Base-by-base conservation (phyloP, 2,113 vertebrate genomes). In the Varanus komodoensis region DNA sequence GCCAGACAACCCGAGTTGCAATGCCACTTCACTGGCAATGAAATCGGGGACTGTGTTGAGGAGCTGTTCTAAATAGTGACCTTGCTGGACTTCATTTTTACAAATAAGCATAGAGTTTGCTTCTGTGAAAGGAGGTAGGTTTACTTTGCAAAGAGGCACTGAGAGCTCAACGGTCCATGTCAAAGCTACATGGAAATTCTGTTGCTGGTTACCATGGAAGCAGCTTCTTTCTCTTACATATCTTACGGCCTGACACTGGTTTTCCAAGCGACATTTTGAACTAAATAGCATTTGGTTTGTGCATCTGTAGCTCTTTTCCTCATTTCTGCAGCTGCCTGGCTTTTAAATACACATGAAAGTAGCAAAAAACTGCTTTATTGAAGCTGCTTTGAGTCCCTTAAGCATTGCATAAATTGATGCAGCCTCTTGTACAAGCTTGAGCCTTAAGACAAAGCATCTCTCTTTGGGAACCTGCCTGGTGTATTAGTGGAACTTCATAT, bases 191-290 rank as follows among this genome's bases (percentile, higher is more conserved):
- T 80, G 96, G 93, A 94, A 91, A 93, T 93, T 79, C 94, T 95
- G 95, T 95, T 95, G 89, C 94, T 85, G 89, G 97, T 97, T 97
- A 87, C 97, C 96, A 97, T 97, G 97, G 96, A 92, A 97, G 96
- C 96, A 90, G 96, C 95, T 95, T 94, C 95, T 95, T 89, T 89
- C 91, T 93, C 92, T 87, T 89, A 94, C 86, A 93, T 93, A 86
- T 91, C 82, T 90, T 90, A 82, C 90, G 95, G 93, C 94, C 94
- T 69, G 94, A 91, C n/a, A 34, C 74, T 71, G 94, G 93, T 94
- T 87, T 95, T 90, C 93, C 93, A 77, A 86, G 93, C 93, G 92
- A 95, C 94, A 93, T 95, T 95, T 91, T 91, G 57, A 87, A 94
- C 96, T 95, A 95, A 94, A 89, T 93, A 94, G 93, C 95, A 92